These are phyloP conservation scores for Bryconaethiops microstoma DNA, from an alignment of 2,797 vertebrate genomes.

Conservation along the genomic window DNA sequence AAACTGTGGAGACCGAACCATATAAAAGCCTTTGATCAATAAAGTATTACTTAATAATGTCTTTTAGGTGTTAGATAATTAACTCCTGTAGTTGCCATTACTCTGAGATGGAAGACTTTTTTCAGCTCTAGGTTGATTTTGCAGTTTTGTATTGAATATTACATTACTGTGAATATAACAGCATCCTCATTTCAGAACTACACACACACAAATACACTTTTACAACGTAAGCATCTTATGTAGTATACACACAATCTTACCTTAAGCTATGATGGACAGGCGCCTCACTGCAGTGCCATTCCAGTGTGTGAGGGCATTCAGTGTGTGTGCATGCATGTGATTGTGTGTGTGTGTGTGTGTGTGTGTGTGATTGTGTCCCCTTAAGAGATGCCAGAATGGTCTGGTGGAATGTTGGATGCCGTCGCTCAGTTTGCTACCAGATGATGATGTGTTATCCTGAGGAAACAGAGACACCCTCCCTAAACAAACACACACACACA, in stretches of 20 bases:
- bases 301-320: slow-evolving; percentile 64
- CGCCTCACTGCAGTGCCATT: slow-evolving; percentile 74
- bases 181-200: background rate
- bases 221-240: background rate
- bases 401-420: slow-evolving; percentile 73
- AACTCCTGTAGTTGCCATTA: too few relatives aligned
- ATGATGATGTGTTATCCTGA: slow-evolving; percentile 84
- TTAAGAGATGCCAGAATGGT: slow-evolving; percentile 74
- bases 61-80: too few relatives aligned
- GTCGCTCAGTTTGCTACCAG: slow-evolving; percentile 76
- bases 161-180: background rate
- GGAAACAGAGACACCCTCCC: slow-evolving; percentile 77
- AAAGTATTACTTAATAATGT: too few relatives aligned
- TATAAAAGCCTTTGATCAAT: too few relatives aligned
- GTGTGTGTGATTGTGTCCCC: slow-evolving; percentile 46
- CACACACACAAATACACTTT: background rate
- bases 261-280: slow-evolving; percentile 53
- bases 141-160: background rate
- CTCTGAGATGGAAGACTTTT: too few relatives aligned
- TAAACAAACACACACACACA: slow-evolving; percentile 51
- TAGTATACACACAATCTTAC: slow-evolving; percentile 33
- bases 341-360: slow-evolving; percentile 34
- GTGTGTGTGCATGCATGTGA: slow-evolving; percentile 33
- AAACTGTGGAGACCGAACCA: too few relatives aligned
- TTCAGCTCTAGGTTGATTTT: too few relatives aligned